Evolutionary conservation across 1,140 invertebrate genomes (phyloP).

Genomic region (Cheumatopsyche charites): DNA sequence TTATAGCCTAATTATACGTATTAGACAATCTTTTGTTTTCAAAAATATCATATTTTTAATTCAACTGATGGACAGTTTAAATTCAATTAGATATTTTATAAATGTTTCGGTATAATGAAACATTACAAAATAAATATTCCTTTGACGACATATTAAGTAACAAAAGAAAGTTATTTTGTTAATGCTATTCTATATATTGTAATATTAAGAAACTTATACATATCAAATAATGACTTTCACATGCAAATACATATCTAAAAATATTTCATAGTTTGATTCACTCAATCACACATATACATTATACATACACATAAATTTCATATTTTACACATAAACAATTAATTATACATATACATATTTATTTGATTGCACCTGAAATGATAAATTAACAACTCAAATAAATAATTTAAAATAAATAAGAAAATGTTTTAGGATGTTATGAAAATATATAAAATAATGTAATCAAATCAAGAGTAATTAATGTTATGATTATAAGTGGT

Average conservation of each 20-base stretch:
- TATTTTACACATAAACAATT: conserved; percentile 2
- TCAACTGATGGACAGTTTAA: no score
- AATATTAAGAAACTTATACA: conserved; percentile 29
- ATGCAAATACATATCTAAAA: conserved; percentile 20
- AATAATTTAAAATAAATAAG: conserved; percentile 17
- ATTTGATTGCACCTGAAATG: conserved; percentile 25
- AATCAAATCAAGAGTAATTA: conserved; percentile 21
- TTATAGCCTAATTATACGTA: conserved; percentile 13
- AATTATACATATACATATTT: conserved; percentile 14
- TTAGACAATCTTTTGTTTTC: conserved; percentile 12
- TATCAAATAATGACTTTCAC: conserved; percentile 28
- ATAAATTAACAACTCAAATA: conserved; percentile 2
- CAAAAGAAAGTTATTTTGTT: conserved; percentile 9
- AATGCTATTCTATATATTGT: conserved; percentile 5
- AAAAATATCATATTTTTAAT: background rate
- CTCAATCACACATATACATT: background rate
- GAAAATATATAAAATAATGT: conserved; percentile 5
- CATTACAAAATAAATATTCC: no score
- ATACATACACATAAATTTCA: conserved; percentile 8
- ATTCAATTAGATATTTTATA: no score
- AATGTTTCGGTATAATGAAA: no score
- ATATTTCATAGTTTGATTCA: conserved; percentile 1
- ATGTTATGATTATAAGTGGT: conserved; percentile 14
- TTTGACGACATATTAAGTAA: background rate
- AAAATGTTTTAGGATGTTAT: conserved; percentile 17